Base-by-base conservation (phyloP, 92 coral and sea anemone species). In the Montipora capitata region DNA sequence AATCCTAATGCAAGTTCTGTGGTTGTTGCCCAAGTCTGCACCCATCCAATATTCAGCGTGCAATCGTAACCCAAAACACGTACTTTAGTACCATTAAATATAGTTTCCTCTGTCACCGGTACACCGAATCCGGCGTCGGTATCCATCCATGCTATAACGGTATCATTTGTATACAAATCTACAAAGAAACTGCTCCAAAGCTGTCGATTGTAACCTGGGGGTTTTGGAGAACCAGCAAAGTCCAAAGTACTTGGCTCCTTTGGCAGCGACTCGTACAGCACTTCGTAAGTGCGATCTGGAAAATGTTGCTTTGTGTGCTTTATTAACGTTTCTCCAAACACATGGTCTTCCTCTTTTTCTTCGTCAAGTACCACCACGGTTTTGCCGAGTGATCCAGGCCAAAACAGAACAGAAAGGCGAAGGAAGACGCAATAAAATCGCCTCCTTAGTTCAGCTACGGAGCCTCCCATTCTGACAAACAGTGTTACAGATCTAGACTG, bases 21-120 rank as follows among this genome's bases (percentile, higher is more conserved):
- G 9, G 73, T 41, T 0, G 40, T 35, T 7, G 85, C 85, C 90
- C 90, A 83, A 2, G 62, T 10, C 52, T 64, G 8, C 5, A 75
- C 71, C 18, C 44, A 40, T 7, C 72, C 20, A 54, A 8, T 12
- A 54, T 8, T 54, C 59, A 54, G 59, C 10, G 59, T 8, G 59
- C 59, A 54, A 10, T 54, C 59, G 59, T 54, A 54, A 54, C 12
- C 59, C 59, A 54, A 54, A 54, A 54, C 59, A 8, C 59, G 59
- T 54, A 54, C 11, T 54, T 54, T 54, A 3, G 59, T 54, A 3
- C 59, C 59, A 11, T 11, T 54, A 10, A 54, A 54, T 54, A 54
- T 54, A 11, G 11, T 54, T 54, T 7, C 14, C 59, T 54, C 14
- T 54, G 59, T 54, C 13, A 54, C 59, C 14, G 59, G 59, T 7